phyloP scores from a whole-genome alignment of 2,113 vertebrate genomes.

The Rallus limicola region DNA sequence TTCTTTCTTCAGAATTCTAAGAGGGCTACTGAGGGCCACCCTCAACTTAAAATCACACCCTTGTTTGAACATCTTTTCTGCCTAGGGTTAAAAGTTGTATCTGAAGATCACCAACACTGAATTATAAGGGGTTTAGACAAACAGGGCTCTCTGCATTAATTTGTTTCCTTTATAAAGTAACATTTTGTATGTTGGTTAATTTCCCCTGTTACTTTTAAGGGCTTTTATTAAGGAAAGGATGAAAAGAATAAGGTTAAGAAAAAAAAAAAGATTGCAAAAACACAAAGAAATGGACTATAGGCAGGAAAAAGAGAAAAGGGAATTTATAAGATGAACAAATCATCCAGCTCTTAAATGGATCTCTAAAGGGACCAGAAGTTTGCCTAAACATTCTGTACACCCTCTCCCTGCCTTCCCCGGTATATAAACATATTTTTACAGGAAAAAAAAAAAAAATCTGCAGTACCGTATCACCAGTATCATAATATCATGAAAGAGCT shows the following conservation, averaged over 20 bases:
- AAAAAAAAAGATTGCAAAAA: not conserved
- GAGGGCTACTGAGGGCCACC: not conserved
- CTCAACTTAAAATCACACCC: not conserved
- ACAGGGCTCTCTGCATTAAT: not conserved
- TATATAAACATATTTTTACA: not conserved
- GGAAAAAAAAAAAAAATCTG: not conserved
- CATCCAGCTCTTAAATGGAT: not conserved
- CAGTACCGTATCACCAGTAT: not conserved
- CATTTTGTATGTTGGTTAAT: not conserved
- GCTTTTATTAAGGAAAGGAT: not conserved
- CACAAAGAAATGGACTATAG: not conserved
- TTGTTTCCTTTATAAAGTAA: not conserved
- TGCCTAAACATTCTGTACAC: not conserved
- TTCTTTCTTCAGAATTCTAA: not conserved
- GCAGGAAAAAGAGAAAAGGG: not conserved
- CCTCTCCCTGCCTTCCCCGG: too few species aligned
- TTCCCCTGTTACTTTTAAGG: constrained; percentile 10
- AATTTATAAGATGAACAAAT: not conserved
- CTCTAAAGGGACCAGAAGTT: not conserved
- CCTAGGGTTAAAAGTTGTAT: not conserved
- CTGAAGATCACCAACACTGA: not conserved
- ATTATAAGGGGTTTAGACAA: not conserved
- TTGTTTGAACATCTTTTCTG: not conserved
- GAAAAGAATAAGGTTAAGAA: not conserved
- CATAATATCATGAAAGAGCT: not conserved